Evolutionary conservation across 2,797 vertebrate genomes (phyloP), one percentile per base, ranked within the genome.

Genomic region (Malacoraja senta): DNA sequence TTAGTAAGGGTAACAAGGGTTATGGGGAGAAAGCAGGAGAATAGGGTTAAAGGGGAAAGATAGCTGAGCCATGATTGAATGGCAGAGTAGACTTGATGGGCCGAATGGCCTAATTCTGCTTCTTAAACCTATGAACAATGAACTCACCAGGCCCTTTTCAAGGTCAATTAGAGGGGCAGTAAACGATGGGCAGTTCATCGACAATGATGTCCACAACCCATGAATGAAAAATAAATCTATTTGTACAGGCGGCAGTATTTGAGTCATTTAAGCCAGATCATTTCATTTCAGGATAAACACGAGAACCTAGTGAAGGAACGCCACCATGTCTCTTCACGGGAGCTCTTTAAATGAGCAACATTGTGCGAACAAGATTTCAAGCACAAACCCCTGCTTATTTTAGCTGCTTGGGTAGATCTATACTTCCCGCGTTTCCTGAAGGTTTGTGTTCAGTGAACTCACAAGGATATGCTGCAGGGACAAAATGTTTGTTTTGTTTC

Each of bases 231-330:
- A 74, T 26, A 74, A 21, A 74, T 72, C 71, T 72, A n/a, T 17
- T n/a, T 58, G 24, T 32, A 92, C 90, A 92, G 71, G 71, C 44
- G 44, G 68, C 90, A 91, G 24, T 44, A 58, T 92, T 38, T 19
- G 53, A 74, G 65, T 24, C 68, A 38, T 68, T 65, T 91, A 1
- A 72, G 72, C 68, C 24, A 72, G 68, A 32, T 15, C 44, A 17
- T 91, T 91, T 24, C 8, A 53, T 92, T 92, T 92, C 71, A 92
- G n/a, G 21, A 63, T 44, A 92, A 92, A 76, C 90, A 76, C 17
- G 38, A 8, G n/a, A 74, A 74, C 71, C 24, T 44, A n/a, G 6
- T 29, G 71, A 76, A 38, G 90, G 26, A 58, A 8, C 1, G 35
- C 17, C 19, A 26, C 90, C 90, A 76, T 72, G 1, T 24, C 71